These are phyloP conservation scores for Haliaeetus leucogaster DNA, from an alignment of 2,113 vertebrate genomes.

Conservation along the genomic window DNA sequence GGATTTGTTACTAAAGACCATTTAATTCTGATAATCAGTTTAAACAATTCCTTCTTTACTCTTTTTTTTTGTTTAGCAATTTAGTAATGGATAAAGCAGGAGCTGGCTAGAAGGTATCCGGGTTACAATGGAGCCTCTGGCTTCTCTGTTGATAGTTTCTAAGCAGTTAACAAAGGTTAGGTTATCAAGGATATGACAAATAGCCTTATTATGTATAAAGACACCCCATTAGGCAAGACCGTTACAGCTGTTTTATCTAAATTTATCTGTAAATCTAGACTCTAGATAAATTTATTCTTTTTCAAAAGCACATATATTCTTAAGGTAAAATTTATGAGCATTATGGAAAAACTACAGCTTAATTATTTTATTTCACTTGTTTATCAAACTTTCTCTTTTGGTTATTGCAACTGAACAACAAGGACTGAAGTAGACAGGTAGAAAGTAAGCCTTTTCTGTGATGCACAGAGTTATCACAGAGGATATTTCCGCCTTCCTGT, in stretches of 20 bases:
- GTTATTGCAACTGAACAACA: background rate
- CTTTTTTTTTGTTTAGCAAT: constrained; percentile 27
- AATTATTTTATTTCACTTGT: background rate
- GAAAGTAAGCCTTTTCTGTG: background rate
- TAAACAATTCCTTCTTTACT: constrained; percentile 53
- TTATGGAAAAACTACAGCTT: background rate
- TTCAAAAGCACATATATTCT: background rate
- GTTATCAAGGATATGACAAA: constrained; percentile 71
- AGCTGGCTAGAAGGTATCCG: constrained; percentile 61
- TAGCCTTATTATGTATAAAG: constrained; percentile 68
- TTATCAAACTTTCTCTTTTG: background rate
- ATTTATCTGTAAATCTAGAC: constrained; percentile 47
- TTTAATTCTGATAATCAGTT: constrained; percentile 61
- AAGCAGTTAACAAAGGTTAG: constrained; percentile 69
- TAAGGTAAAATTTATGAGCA: background rate
- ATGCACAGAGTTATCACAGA: background rate
- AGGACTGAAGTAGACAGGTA: background rate
- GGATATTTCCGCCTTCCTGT: background rate
- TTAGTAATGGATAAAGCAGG: constrained; percentile 63
- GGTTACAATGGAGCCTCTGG: constrained; percentile 50
- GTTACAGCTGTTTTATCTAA: constrained; percentile 40
- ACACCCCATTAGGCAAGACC: constrained; percentile 68
- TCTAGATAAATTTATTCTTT: background rate
- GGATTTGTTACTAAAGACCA: constrained; percentile 17
- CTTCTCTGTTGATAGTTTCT: constrained; percentile 65